Conservation (phyloP, 2,113 vertebrate genomes). For the Pteropus alecto region DNA sequence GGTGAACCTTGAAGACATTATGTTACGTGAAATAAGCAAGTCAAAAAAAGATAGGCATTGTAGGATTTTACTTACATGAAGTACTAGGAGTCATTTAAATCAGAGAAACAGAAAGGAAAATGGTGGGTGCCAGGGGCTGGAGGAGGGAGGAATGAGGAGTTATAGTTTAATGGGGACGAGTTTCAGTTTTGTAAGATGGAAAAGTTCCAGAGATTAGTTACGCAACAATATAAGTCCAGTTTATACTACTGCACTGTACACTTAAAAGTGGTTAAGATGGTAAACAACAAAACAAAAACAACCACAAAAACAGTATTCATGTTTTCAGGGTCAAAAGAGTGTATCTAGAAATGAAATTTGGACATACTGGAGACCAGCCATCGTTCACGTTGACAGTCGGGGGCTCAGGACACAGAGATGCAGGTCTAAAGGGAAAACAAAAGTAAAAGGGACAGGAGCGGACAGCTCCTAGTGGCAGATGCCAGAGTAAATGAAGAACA, state of each 20-base stretch:
- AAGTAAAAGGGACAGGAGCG: neutral
- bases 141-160: no score
- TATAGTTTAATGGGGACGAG: neutral
- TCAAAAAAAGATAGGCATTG: neutral
- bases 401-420: neutral
- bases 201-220: neutral
- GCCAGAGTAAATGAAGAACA: neutral
- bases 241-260: accelerated
- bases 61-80: neutral
- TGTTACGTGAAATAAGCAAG: neutral
- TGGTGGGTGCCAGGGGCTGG: neutral
- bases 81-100: neutral
- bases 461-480: neutral
- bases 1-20: neutral
- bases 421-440: neutral
- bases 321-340: neutral
- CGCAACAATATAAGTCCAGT: neutral
- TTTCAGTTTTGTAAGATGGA: neutral
- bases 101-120: neutral
- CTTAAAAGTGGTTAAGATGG: neutral
- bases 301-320: neutral
- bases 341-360: neutral
- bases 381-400: neutral
- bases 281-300: neutral
- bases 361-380: neutral